Base-by-base conservation (phyloP, 2,797 vertebrate species). In the Melanogrammus aeglefinus region DNA sequence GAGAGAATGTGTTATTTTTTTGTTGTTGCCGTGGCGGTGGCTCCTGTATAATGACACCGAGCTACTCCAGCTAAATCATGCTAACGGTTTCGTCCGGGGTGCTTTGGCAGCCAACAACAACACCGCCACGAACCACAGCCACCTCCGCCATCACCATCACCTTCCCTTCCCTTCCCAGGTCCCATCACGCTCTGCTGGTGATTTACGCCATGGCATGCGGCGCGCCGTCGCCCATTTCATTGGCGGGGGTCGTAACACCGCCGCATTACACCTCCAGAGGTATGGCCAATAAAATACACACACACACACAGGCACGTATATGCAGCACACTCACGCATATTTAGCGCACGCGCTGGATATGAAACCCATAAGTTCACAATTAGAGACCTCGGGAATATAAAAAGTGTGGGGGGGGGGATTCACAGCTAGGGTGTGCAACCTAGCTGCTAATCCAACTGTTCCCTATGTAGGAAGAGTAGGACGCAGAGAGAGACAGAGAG, bases 381-480 rank as follows among this genome's bases (percentile, higher is more conserved):
- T 16, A 81, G 79, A 84, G 18, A 72, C 74, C 66, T 73, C 13
- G 18, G 70, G 29, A 16, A 29, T 71, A 13, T 14, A 72, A 66
- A 51, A 38, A 35, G n/a, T 18, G 14, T 18, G 44, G 31, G 31
- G 8, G 75, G 78, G 66, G 74, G 69, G 38, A 80, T 35, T 31
- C 35, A 9, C 16, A 1, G 51, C 74, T 78, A 73, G 79, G 39
- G 78, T 79, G 78, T 73, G 82, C 74, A 84, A 83, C 69, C 38
- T 78, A 80, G 78, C 77, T 82, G 85, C 76, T 91, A 88, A 92
- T 89, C 82, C 78, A 88, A 82, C 87, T 87, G 81, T 90, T 84
- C 70, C 84, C 82, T 83, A 81, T 73, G 6, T 24, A 78, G 82
- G 86, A 82, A 86, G 63, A 47, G 66, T 3, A 6, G 12, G 57